A percentile compares a stretch with the other conserved stretches of the same genome.
Evolutionary conservation across 2,113 vertebrate genomes (phyloP).

Genomic region (Centropus unirufus): DNA sequence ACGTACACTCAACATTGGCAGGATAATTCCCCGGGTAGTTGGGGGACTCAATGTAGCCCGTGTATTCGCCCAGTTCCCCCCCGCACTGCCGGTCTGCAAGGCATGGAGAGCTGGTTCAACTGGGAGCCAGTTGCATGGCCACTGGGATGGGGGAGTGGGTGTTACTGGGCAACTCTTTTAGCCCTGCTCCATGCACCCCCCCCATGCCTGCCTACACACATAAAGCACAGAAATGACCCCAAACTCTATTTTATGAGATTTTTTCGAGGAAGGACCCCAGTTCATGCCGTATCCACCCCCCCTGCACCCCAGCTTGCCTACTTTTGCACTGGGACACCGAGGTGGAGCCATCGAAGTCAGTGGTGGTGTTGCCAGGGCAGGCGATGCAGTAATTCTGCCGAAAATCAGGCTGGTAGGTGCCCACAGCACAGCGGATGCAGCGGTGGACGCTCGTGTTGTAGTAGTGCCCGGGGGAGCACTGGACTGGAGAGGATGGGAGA

Average conservation of each 20-base stretch:
- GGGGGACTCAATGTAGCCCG: conserved; percentile 97
- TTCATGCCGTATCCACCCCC: too few species aligned
- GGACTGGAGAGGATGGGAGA: conserved; percentile 72
- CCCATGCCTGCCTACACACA: not conserved
- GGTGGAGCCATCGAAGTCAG: conserved; percentile 95
- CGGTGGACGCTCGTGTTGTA: conserved; percentile 95
- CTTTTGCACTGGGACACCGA: conserved; percentile 97
- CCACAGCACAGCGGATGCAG: conserved; percentile 93
- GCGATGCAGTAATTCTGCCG: conserved; percentile 96
- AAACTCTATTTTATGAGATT: not conserved
- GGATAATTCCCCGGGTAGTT: conserved; percentile 99
- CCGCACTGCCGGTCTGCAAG: conserved; percentile 92
- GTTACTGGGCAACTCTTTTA: not conserved
- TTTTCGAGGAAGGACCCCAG: not conserved
- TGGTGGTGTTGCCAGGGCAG: conserved; percentile 96
- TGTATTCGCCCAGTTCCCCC: conserved; percentile 95
- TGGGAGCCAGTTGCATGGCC: not conserved
- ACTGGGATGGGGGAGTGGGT: not conserved
- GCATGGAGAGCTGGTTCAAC: not conserved
- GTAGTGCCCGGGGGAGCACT: conserved; percentile 95
- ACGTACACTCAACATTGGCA: conserved; percentile 92
- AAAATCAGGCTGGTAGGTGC: conserved; percentile 95
- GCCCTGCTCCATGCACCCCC: not conserved
- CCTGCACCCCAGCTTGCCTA: conserved; percentile 60
- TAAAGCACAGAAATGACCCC: not conserved